phyloP scores from a whole-genome alignment of 2,113 vertebrate genomes.

The Campylorhamphus procurvoides region DNA sequence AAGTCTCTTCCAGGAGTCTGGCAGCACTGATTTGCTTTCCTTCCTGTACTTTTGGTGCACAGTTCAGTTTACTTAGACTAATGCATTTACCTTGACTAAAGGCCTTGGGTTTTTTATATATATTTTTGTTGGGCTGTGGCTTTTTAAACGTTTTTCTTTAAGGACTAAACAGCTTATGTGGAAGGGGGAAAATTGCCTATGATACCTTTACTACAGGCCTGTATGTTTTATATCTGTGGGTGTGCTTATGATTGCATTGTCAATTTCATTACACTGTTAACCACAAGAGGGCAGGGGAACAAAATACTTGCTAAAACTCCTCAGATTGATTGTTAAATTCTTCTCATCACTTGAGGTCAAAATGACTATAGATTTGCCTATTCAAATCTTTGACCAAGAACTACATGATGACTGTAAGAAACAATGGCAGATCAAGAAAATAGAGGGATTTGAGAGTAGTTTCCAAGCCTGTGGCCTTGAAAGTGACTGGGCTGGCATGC shows the following conservation, averaged over 20 bases:
- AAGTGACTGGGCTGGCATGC: neutral
- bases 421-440: neutral
- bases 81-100: neutral
- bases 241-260: neutral
- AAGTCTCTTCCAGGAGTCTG: neutral
- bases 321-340: neutral
- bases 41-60: neutral
- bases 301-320: neutral
- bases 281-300: slow-evolving; percentile 55
- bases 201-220: neutral
- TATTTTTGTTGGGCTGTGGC: neutral
- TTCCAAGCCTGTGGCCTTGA: neutral
- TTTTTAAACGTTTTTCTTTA: neutral
- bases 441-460: neutral
- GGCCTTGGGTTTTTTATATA: neutral
- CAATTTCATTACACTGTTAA: neutral
- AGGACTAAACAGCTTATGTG: neutral
- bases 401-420: neutral
- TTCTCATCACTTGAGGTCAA: neutral
- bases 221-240: neutral
- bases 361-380: neutral
- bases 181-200: neutral
- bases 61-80: neutral
- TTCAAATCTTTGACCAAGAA: neutral
- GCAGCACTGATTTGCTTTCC: neutral